Percentiles rank a stretch among this genome's conserved stretches.
These are phyloP conservation scores for Drosophila sturtevanti DNA, from an alignment of 1,140 invertebrate genomes.

Conservation along the genomic window DNA sequence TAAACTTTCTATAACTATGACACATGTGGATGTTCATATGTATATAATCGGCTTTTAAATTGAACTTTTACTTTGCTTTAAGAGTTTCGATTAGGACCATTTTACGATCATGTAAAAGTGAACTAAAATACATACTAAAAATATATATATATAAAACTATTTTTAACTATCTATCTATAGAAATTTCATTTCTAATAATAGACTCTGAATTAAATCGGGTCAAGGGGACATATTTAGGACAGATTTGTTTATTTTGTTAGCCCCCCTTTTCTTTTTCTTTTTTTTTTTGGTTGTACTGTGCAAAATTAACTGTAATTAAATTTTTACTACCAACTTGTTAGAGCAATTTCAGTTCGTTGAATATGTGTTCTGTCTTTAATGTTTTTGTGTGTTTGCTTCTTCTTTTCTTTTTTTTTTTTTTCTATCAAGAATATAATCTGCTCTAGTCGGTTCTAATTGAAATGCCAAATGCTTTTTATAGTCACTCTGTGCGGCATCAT, in stretches of 20 bases:
- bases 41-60: neutral
- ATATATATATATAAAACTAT: too few species aligned
- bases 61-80: neutral
- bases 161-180: too few species aligned
- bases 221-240: too few species aligned
- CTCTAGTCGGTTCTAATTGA: slow-evolving; percentile 56
- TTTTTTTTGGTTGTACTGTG: too few species aligned
- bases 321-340: neutral
- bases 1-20: slow-evolving; percentile 5
- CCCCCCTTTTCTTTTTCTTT: too few species aligned
- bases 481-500: slow-evolving; percentile 66
- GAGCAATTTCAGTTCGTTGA: neutral
- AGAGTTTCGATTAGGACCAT: neutral
- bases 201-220: too few species aligned
- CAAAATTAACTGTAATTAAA: too few species aligned
- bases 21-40: neutral
- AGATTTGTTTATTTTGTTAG: too few species aligned
- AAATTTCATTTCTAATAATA: too few species aligned
- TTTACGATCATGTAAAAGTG: neutral
- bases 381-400: too few species aligned
- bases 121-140: too few species aligned
- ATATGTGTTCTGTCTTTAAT: neutral
- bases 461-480: slow-evolving; percentile 74
- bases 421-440: slow-evolving; percentile 43
- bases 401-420: neutral